Base-by-base conservation (phyloP, 2,113 vertebrate species). In the Sapayoa aenigma region DNA sequence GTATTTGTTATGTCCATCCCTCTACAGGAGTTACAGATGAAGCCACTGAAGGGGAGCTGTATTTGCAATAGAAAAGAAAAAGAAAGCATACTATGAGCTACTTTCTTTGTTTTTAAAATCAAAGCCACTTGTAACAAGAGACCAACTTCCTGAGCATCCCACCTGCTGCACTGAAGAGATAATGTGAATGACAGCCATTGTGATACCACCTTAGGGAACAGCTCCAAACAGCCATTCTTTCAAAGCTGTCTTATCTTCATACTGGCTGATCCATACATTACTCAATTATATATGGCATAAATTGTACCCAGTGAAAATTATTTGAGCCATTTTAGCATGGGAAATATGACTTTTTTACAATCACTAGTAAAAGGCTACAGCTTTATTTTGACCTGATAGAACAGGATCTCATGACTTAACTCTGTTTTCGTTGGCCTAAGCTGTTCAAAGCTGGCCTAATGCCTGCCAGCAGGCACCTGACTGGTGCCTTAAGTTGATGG, bases 41-140 rank as follows among this genome's bases (percentile, higher is more conserved):
- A 91, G 47, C 50, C 66, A 67, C 73, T 92, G 73, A 93, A 87
- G 44, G 76, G 39, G 23, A 95, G 50, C 42, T 81, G 50, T 67
- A 55, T 84, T 73, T 81, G 65, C 23, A 86, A 77, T 3, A 83
- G 58, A 65, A 80, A 76, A 19, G 16, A 3, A 2, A 6, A 19
- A 33, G 50, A 41, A 39, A 28, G 9, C 15, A 65, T 27, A 65
- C 76, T 75, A 71, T 60, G 14, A 94, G 53, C 24, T 68, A 24
- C 59, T 74, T 89, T 9, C 58, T 90, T 96, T 87, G 81, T 76
- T 95, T 95, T 67, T 50, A 73, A 87, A 93, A 90, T 77, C 82
- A 69, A 96, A 94, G 85, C 83, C 59, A 39, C 35, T 27, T 55
- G 20, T 50, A 80, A 88, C n/a, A 82, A 83, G 71, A 68, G 37